These are phyloP conservation scores for Chrysodeixis includens DNA, from an alignment of 2,888 invertebrate species.

Conservation along the genomic window DNA sequence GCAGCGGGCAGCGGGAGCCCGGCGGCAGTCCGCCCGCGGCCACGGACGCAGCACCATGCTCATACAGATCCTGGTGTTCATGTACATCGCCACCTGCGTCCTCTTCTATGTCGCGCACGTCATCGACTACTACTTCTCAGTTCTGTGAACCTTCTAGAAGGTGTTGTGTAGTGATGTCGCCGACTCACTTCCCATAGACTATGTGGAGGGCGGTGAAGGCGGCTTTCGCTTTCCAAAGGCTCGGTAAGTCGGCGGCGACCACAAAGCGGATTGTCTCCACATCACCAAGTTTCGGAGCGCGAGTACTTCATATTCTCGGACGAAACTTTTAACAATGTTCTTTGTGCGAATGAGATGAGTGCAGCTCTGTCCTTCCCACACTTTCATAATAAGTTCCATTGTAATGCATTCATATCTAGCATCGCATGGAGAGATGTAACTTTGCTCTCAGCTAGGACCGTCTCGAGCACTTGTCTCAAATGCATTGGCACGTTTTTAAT, in stretches of 20 bases:
- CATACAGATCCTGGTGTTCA: conserved; percentile 86
- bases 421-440: not conserved
- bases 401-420: conserved; percentile 8
- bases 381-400: conserved; percentile 5
- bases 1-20: conserved; percentile 55
- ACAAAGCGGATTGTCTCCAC: conserved; percentile 8
- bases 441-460: conserved; percentile 8
- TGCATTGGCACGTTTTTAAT: conserved; percentile 12
- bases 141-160: conserved; percentile 51
- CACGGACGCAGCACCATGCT: conserved; percentile 74
- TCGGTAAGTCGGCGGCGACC: conserved; percentile 68
- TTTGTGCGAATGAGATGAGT: not conserved
- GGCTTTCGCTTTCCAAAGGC: conserved; percentile 64
- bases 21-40: conserved; percentile 58
- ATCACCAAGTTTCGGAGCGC: conserved; percentile 1
- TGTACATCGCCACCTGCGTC: conserved; percentile 86
- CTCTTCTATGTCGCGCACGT: conserved; percentile 85
- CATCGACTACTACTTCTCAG: conserved; percentile 84
- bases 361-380: not conserved
- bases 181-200: conserved; percentile 27
- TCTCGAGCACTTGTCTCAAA: conserved; percentile 17
- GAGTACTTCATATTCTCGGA: not conserved
- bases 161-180: conserved; percentile 24
- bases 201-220: conserved; percentile 59
- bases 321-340: conserved; percentile 20